Evolutionary conservation across 2,113 vertebrate genomes (phyloP).

Genomic region (Chaetorhynchus papuensis): DNA sequence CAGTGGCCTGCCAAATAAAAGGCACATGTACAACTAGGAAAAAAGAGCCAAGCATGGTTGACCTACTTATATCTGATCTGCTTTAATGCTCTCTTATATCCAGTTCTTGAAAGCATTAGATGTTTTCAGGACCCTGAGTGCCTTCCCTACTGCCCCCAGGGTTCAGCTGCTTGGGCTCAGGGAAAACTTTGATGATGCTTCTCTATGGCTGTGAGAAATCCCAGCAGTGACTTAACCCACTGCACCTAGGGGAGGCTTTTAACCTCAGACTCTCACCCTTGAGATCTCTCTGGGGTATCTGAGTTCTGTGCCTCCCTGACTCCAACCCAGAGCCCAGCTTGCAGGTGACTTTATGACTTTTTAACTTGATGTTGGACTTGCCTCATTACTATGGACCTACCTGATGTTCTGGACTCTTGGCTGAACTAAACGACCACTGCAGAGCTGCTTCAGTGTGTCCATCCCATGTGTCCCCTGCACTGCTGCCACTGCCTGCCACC

Average conservation of each 20-base stretch:
- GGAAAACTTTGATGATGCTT: not conserved
- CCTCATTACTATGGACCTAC: not conserved
- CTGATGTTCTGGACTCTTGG: not conserved
- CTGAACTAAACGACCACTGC: not conserved
- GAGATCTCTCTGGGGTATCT: not conserved
- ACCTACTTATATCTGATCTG: not conserved
- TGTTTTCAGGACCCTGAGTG: not conserved
- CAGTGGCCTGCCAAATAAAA: not conserved
- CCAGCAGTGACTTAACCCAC: rapidly evolving
- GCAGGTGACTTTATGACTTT: not conserved
- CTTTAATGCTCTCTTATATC: not conserved
- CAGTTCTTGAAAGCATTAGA: not conserved
- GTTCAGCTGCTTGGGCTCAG: not conserved
- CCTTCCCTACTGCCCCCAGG: too few species aligned
- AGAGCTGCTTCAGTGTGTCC: not conserved
- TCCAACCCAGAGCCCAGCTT: rapidly evolving
- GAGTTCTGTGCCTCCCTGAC: not conserved
- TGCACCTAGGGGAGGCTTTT: not conserved
- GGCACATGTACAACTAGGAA: not conserved
- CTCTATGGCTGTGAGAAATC: not conserved
- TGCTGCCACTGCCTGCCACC: not conserved
- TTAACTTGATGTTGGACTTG: not conserved
- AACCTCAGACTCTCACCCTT: not conserved
- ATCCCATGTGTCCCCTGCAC: not conserved
- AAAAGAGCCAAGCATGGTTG: not conserved